These are phyloP conservation scores for Conistra vaccinii DNA, from an alignment of 2,888 invertebrate species.

Conservation along the genomic window DNA sequence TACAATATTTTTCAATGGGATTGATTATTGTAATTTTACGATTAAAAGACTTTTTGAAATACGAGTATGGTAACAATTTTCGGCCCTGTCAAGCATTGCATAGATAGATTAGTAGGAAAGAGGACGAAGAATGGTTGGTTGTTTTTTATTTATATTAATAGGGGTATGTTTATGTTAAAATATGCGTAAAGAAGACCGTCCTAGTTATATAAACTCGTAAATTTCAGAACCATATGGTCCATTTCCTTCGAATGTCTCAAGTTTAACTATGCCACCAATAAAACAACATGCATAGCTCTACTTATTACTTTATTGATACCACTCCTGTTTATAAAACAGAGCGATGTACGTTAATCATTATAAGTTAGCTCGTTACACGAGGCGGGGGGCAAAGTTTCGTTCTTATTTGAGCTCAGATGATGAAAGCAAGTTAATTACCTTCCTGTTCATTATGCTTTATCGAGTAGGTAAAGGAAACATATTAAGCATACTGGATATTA, in stretches of 20 bases:
- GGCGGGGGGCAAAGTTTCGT: not conserved
- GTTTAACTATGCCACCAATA: not conserved
- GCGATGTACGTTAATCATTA: slow-evolving; percentile 8
- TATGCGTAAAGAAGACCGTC: not conserved
- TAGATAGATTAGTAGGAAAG: not conserved
- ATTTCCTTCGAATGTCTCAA: no score
- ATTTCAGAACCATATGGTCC: not conserved
- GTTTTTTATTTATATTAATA: not conserved
- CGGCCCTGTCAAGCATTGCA: not conserved
- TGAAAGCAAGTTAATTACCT: slow-evolving; percentile 28
- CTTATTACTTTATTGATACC: slow-evolving; percentile 4
- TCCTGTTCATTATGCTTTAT: slow-evolving; percentile 18
- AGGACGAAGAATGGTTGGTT: not conserved
- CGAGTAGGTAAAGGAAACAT: slow-evolving; percentile 3
- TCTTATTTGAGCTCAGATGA: slow-evolving; percentile 23
- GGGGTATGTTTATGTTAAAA: not conserved
- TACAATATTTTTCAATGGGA: not conserved
- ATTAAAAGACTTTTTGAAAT: not conserved
- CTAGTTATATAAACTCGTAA: not conserved
- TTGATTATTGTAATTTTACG: not conserved
- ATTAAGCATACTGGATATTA: not conserved
- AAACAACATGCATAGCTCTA: not conserved
- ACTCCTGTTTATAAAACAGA: slow-evolving; percentile 5
- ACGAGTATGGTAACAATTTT: not conserved
- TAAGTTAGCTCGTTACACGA: slow-evolving; percentile 8